Conservation (phyloP, 2,888 invertebrate species). For the Pseudanteris insignis region DNA sequence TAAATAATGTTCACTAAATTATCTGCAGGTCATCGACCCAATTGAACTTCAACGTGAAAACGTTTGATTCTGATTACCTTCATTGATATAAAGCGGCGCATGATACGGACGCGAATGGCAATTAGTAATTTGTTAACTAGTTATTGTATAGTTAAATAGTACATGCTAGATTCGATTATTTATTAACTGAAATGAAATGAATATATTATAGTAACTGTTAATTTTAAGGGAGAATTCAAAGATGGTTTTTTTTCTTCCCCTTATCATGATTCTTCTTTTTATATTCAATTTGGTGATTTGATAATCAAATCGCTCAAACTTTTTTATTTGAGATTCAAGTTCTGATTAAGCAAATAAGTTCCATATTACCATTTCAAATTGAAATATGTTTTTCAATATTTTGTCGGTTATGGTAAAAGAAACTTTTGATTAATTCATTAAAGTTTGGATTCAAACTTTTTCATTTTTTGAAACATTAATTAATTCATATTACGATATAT, state of each 20-base stretch:
- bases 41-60: no score
- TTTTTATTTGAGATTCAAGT: no score
- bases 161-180: slow-evolving; percentile 36
- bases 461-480: neutral
- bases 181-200: slow-evolving; percentile 25
- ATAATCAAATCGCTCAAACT: no score
- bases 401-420: neutral
- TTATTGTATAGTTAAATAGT: slow-evolving; percentile 32
- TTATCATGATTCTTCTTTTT: neutral
- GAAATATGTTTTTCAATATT: no score
- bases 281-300: neutral
- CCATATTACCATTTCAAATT: no score
- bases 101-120: slow-evolving; percentile 4
- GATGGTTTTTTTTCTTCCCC: slow-evolving; percentile 2
- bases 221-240: slow-evolving; percentile 10
- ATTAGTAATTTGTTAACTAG: slow-evolving; percentile 43
- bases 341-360: no score
- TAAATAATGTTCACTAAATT: no score
- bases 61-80: no score
- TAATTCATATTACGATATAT: neutral
- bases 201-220: slow-evolving; percentile 21
- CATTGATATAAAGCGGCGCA: no score
- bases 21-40: no score
- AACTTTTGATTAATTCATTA: neutral
- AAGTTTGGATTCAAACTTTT: neutral